Percentiles rank a stretch among this genome's conserved stretches.
Conservation (phyloP, 2,113 vertebrate species). For the Anhinga rufa region DNA sequence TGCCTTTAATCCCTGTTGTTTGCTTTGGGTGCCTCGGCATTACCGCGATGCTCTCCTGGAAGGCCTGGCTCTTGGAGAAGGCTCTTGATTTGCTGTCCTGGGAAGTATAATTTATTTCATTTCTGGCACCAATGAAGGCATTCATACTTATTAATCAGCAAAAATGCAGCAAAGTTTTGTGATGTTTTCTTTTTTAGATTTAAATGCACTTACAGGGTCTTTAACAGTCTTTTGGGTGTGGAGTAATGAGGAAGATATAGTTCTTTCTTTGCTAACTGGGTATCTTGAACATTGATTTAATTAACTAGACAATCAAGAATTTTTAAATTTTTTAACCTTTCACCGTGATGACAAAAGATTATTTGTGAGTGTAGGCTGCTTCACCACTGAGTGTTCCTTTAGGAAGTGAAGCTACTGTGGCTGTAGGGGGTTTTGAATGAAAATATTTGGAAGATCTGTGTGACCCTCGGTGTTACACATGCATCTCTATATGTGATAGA, state of each 20-base stretch:
- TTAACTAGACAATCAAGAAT: not conserved
- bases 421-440: not conserved
- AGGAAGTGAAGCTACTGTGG: not conserved
- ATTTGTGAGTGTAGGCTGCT: not conserved
- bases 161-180: not conserved
- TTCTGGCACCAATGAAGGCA: not conserved
- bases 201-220: not conserved
- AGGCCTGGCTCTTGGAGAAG: not conserved
- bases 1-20: not conserved
- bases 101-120: not conserved
- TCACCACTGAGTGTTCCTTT: not conserved
- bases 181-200: not conserved
- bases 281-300: not conserved
- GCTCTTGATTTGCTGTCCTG: not conserved
- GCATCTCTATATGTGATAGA: not conserved
- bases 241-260: not conserved
- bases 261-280: not conserved
- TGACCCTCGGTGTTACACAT: not conserved
- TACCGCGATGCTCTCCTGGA: not conserved
- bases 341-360: not conserved
- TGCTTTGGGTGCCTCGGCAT: not conserved
- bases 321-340: not conserved
- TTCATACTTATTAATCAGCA: not conserved
- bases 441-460: not conserved
- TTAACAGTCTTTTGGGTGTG: not conserved